phyloP scores from a whole-genome alignment of 2,113 vertebrate genomes.

The Oncorhynchus clarkii region DNA sequence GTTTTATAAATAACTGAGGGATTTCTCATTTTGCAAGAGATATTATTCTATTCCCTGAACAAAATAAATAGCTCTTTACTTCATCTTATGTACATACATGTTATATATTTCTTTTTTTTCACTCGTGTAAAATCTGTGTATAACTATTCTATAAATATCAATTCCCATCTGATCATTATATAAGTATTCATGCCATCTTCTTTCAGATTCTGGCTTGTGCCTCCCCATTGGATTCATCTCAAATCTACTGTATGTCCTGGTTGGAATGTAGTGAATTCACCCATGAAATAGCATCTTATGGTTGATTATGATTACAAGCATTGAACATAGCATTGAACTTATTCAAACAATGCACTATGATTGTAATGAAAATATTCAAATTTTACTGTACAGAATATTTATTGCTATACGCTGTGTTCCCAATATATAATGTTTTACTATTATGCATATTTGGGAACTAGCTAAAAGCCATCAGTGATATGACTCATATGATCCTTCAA shows the following conservation, averaged over 20 bases:
- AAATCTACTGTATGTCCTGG: neutral
- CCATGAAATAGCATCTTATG: neutral
- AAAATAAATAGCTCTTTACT: neutral
- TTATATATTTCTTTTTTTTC: neutral
- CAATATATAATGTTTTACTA: conserved; percentile 35
- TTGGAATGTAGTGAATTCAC: neutral
- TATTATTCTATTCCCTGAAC: neutral
- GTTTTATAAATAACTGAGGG: conserved; percentile 1
- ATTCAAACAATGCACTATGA: conserved; percentile 36
- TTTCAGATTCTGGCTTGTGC: neutral
- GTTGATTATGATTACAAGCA: conserved; percentile 2
- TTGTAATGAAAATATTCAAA: conserved; percentile 29
- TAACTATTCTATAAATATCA: neutral
- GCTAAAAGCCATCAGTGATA: no score
- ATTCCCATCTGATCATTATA: neutral
- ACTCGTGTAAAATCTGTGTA: neutral
- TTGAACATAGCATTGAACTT: conserved; percentile 35
- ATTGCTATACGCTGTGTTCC: conserved; percentile 17
- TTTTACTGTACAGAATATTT: conserved; percentile 33
- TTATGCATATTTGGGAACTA: conserved; percentile 41
- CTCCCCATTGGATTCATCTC: neutral
- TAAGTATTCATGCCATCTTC: neutral
- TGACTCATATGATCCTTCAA: conserved; percentile 37
- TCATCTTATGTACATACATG: neutral
- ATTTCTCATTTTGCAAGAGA: neutral